Evolutionary conservation across 2,888 invertebrate species (phyloP).

Genomic region (Zele albiditarsus): DNA sequence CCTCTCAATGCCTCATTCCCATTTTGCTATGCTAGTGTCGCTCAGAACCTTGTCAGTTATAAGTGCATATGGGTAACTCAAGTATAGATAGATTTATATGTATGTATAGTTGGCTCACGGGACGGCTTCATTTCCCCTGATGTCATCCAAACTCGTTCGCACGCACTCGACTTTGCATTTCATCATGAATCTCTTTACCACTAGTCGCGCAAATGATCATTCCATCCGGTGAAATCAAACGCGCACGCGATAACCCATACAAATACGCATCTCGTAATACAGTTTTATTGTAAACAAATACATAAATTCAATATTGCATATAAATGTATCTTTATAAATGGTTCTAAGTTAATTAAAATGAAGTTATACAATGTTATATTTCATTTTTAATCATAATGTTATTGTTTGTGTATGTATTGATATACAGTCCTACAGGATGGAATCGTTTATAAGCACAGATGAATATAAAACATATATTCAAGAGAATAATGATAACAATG

Average conservation of each 20-base stretch:
- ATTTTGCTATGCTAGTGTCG: slow-evolving; percentile 38
- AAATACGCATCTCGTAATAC: slow-evolving; percentile 14
- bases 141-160: slow-evolving; percentile 50
- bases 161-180: slow-evolving; percentile 40
- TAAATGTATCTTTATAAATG: slow-evolving; percentile 1
- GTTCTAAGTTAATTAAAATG: slow-evolving; percentile 14
- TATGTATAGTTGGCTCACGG: slow-evolving; percentile 32
- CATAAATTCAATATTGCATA: slow-evolving; percentile 14
- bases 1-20: slow-evolving; percentile 29
- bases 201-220: slow-evolving; percentile 26
- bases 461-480: too few relatives aligned
- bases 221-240: slow-evolving; percentile 8
- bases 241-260: slow-evolving; percentile 30
- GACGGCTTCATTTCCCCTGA: slow-evolving; percentile 53
- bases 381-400: not conserved
- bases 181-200: slow-evolving; percentile 39
- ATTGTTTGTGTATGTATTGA: not conserved
- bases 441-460: too few relatives aligned
- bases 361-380: not conserved
- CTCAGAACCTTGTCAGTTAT: slow-evolving; percentile 40
- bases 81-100: slow-evolving; percentile 42
- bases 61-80: slow-evolving; percentile 30
- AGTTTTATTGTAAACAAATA: slow-evolving; percentile 36
- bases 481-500: too few relatives aligned
- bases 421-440: too few relatives aligned